Evolutionary conservation across 2,888 invertebrate species (phyloP).

Genomic region (Tanytarsus gracilentus): DNA sequence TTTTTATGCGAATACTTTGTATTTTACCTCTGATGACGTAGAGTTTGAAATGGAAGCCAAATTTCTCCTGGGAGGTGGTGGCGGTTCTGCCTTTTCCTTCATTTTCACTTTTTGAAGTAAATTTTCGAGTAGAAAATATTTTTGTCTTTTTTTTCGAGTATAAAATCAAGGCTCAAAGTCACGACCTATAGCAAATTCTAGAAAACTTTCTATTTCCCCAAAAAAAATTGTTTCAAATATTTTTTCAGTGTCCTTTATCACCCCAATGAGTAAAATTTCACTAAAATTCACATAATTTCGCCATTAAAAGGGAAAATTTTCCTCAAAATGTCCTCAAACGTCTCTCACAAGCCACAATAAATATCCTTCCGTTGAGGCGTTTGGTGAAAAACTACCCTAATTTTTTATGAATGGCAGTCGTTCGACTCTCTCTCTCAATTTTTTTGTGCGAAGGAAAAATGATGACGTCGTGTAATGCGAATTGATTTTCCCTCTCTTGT

Average conservation of each 20-base stretch:
- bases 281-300: not conserved
- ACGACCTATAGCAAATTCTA: not conserved
- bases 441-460: slow-evolving; percentile 12
- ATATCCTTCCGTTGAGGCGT: not conserved
- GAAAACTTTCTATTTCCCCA: not conserved
- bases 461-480: slow-evolving; percentile 27
- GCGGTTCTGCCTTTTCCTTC: slow-evolving; percentile 27
- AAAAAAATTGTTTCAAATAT: not conserved
- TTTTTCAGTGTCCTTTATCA: slow-evolving; percentile 14
- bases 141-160: not conserved
- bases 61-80: slow-evolving; percentile 19
- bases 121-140: not conserved
- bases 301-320: not conserved
- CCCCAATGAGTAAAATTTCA: not conserved
- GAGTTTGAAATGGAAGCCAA: slow-evolving; percentile 22
- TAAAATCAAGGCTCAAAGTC: slow-evolving; percentile 1
- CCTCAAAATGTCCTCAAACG: not conserved
- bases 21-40: slow-evolving; percentile 18
- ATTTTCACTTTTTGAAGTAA: slow-evolving; percentile 14
- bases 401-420: slow-evolving; percentile 26
- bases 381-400: slow-evolving; percentile 21
- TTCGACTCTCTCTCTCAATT: not conserved
- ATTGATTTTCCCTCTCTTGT: slow-evolving; percentile 27
- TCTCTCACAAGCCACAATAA: not conserved
- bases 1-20: not conserved